These are phyloP conservation scores for Leptodirus hochenwartii DNA, from an alignment of 2,888 invertebrate species.

Conservation along the genomic window DNA sequence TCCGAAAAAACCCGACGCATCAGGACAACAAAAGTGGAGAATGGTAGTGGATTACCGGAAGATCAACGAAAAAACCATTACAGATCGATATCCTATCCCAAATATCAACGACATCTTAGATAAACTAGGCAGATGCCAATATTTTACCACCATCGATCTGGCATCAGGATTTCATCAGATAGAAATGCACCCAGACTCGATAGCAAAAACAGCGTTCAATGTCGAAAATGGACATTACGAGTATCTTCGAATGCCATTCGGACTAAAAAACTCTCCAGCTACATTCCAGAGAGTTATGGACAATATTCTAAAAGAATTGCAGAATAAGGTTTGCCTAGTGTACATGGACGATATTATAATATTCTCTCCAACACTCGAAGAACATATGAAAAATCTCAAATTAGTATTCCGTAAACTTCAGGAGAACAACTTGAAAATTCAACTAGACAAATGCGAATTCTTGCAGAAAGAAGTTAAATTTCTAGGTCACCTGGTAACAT, in stretches of 20 bases:
- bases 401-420: conserved; percentile 11
- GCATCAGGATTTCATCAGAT: conserved; percentile 20
- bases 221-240: conserved; percentile 16
- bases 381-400: conserved; percentile 11
- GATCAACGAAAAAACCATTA: conserved; percentile 17
- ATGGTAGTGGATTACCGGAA: conserved; percentile 15
- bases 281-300: conserved; percentile 16
- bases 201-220: conserved; percentile 18
- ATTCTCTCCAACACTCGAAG: conserved; percentile 11
- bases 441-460: conserved; percentile 12
- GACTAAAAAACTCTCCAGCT: conserved; percentile 15
- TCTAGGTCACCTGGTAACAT: conserved; percentile 9
- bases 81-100: conserved; percentile 18
- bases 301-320: conserved; percentile 11
- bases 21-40: conserved; percentile 13
- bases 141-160: conserved; percentile 18
- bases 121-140: conserved; percentile 16
- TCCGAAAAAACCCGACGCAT: conserved; percentile 13
- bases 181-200: conserved; percentile 14
- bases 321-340: conserved; percentile 11
- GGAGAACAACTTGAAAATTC: conserved; percentile 12
- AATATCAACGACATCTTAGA: conserved; percentile 19
- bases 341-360: conserved; percentile 16
- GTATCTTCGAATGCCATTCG: conserved; percentile 16
- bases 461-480: conserved; percentile 9